phyloP scores from a whole-genome alignment of 1,140 invertebrate species.

The Drosophila repletoides region DNA sequence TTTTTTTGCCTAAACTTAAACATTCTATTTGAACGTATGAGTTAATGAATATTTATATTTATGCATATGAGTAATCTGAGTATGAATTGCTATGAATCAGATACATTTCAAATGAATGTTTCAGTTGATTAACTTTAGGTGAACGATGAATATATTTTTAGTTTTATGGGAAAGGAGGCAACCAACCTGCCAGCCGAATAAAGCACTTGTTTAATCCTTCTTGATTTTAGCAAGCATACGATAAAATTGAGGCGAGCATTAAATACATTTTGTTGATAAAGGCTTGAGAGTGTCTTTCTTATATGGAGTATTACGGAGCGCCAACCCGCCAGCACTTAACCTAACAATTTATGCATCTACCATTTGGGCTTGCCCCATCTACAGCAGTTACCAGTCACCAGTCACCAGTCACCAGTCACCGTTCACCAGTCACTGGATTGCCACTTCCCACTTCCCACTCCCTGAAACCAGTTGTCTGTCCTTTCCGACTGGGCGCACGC shows the following conservation, averaged over 20 bases:
- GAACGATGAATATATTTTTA: constrained; percentile 9
- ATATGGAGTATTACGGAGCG: constrained; percentile 17
- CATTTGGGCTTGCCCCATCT: constrained; percentile 9
- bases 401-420: neutral
- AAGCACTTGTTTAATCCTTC: constrained; percentile 66
- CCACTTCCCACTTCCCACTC: no score
- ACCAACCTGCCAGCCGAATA: constrained; percentile 69
- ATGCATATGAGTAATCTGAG: constrained; percentile 15
- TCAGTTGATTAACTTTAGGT: constrained; percentile 23
- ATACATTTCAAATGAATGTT: neutral
- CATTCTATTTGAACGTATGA: no score
- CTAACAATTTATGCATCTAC: constrained; percentile 33
- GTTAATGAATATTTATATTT: constrained; percentile 4
- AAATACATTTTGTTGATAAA: constrained; percentile 1
- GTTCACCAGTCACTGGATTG: constrained; percentile 2
- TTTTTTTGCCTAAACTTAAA: no score
- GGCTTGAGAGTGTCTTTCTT: neutral
- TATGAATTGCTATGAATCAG: constrained; percentile 11
- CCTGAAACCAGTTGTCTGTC: neutral
- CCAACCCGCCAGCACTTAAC: constrained; percentile 16
- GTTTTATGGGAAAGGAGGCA: neutral
- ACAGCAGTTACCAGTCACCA: neutral
- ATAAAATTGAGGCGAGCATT: constrained; percentile 5
- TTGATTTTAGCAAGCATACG: constrained; percentile 35
- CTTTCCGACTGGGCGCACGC: constrained; percentile 23